Percentiles rank a stretch among this genome's conserved stretches.
phyloP scores from a whole-genome alignment of 2,797 vertebrate genomes.

The Streptopelia turtur region DNA sequence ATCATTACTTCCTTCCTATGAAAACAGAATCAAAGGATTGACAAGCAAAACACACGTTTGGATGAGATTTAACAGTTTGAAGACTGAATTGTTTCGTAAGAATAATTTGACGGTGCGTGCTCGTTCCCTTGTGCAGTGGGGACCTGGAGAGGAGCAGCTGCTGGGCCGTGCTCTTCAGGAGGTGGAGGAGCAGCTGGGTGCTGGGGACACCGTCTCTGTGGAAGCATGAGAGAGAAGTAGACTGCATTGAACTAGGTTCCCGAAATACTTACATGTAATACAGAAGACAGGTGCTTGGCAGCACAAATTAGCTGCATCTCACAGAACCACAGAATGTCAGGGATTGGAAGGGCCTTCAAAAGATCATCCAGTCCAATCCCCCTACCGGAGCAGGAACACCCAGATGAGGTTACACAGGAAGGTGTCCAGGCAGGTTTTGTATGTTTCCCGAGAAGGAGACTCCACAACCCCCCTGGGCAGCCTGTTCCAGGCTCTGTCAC shows the following conservation, averaged over 20 bases:
- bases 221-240: background rate
- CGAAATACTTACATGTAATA: background rate
- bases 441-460: too few relatives aligned
- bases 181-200: background rate
- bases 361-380: too few relatives aligned
- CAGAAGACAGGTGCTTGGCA: background rate
- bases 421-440: too few relatives aligned
- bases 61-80: constrained; percentile 23
- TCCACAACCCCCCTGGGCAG: too few relatives aligned
- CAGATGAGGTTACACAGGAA: too few relatives aligned
- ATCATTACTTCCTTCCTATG: constrained; percentile 63
- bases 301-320: background rate
- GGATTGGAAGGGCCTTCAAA: too few relatives aligned
- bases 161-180: background rate
- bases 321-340: too few relatives aligned
- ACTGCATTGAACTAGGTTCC: background rate
- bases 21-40: constrained; percentile 42
- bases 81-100: background rate
- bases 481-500: too few relatives aligned
- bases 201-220: background rate
- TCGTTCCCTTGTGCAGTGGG: background rate
- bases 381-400: too few relatives aligned
- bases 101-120: background rate
- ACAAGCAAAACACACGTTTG: constrained; percentile 41
- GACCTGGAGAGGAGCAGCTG: background rate